These are phyloP conservation scores for Dasypus novemcinctus DNA, from an alignment of 2,113 vertebrate genomes.

Conservation along the genomic window DNA sequence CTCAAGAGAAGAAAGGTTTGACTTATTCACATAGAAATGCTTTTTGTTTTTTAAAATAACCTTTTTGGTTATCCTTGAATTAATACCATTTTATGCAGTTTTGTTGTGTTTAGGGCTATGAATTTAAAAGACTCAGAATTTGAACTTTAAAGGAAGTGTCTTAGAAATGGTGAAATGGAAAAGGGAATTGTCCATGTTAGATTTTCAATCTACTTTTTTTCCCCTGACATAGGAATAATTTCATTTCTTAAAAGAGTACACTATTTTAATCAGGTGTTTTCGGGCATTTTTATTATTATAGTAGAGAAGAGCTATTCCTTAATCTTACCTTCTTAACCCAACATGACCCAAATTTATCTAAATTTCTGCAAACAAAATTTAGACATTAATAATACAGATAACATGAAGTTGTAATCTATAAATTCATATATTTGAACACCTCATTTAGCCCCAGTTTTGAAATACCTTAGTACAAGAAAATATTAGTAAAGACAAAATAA, in stretches of 20 bases:
- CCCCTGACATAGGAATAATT: not conserved
- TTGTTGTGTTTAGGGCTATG: not conserved
- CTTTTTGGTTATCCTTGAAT: not conserved
- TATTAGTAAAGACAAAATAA: not conserved
- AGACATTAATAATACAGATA: not conserved
- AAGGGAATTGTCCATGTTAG: not conserved
- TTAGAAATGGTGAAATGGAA: slow-evolving; percentile 27
- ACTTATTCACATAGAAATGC: not conserved
- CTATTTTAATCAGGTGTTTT: not conserved
- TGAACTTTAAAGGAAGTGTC: not conserved
- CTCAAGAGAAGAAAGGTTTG: not conserved
- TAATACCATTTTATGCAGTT: not conserved
- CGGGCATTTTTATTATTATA: not conserved
- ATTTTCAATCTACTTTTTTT: not conserved
- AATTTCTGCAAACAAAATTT: not conserved
- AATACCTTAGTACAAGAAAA: not conserved
- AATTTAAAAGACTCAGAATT: slow-evolving; percentile 4
- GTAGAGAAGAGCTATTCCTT: not conserved
- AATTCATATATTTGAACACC: not conserved
- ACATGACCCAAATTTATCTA: not conserved
- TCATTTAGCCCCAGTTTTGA: not conserved
- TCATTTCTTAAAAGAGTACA: not conserved
- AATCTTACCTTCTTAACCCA: not conserved
- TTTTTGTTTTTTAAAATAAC: slow-evolving; percentile 5
- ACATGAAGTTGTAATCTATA: not conserved